Percentiles rank a stretch among this genome's conserved stretches.
These are phyloP conservation scores for Mamestra brassicae DNA, from an alignment of 2,888 invertebrate species.

Conservation along the genomic window DNA sequence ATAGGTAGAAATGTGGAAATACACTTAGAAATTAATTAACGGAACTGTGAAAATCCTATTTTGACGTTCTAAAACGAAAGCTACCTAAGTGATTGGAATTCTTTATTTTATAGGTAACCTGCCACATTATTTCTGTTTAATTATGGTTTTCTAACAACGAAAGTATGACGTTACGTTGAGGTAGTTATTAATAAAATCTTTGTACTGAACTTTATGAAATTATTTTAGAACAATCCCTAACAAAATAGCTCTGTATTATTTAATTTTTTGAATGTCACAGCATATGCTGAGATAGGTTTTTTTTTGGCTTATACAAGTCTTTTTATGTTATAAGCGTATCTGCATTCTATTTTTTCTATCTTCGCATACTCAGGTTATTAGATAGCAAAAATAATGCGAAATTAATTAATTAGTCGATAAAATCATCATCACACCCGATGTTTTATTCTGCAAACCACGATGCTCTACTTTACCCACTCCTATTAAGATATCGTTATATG, in stretches of 20 bases:
- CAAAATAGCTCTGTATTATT: too few relatives aligned
- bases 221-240: too few relatives aligned
- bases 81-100: slow-evolving; percentile 17
- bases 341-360: too few relatives aligned
- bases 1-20: slow-evolving; percentile 40
- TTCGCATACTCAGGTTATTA: too few relatives aligned
- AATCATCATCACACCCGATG: background rate
- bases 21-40: slow-evolving; percentile 42
- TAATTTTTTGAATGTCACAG: too few relatives aligned
- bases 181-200: too few relatives aligned
- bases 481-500: slow-evolving; percentile 37
- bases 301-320: too few relatives aligned
- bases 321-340: too few relatives aligned
- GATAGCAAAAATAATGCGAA: too few relatives aligned
- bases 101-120: slow-evolving; percentile 8
- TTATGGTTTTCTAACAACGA: background rate
- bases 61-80: slow-evolving; percentile 16
- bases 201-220: too few relatives aligned
- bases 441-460: slow-evolving; percentile 6
- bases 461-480: slow-evolving; percentile 34
- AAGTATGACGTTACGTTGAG: background rate
- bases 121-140: background rate
- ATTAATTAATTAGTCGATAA: too few relatives aligned
- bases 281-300: too few relatives aligned
- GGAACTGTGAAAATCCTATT: slow-evolving; percentile 34